Conservation (phyloP, 2,113 vertebrate genomes). For the Protomyctophum bolini region DNA sequence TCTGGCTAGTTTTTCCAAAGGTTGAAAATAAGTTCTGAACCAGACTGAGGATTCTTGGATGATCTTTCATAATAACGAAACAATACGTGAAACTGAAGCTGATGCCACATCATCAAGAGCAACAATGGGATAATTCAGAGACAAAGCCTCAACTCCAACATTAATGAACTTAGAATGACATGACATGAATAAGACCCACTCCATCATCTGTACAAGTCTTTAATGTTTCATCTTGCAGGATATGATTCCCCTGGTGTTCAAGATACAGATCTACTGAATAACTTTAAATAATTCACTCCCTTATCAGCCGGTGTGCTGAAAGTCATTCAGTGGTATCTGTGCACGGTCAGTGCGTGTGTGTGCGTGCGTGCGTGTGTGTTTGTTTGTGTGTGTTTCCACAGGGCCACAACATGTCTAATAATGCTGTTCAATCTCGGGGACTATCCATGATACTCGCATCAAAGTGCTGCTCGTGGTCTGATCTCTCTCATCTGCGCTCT, state of each 20-base stretch:
- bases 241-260: slow-evolving; percentile 14
- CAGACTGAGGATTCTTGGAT: neutral
- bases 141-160: neutral
- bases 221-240: slow-evolving; percentile 14
- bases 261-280: slow-evolving; percentile 18
- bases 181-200: neutral
- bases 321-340: slow-evolving; percentile 15
- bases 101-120: neutral
- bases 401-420: slow-evolving; percentile 29
- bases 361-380: neutral
- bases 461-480: slow-evolving; percentile 39
- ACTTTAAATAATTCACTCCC: slow-evolving; percentile 28
- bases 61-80: neutral
- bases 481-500: slow-evolving; percentile 40
- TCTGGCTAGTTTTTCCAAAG: neutral
- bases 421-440: slow-evolving; percentile 50
- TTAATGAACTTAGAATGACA: slow-evolving; percentile 1
- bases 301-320: slow-evolving; percentile 30
- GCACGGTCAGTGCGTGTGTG: slow-evolving; percentile 1
- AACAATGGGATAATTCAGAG: neutral
- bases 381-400: neutral
- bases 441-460: slow-evolving; percentile 47
- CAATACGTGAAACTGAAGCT: neutral
- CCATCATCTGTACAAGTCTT: slow-evolving; percentile 11
- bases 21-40: neutral